Evolutionary conservation across 1,140 invertebrate genomes (phyloP).

Genomic region (Coenobita brevimanus): DNA sequence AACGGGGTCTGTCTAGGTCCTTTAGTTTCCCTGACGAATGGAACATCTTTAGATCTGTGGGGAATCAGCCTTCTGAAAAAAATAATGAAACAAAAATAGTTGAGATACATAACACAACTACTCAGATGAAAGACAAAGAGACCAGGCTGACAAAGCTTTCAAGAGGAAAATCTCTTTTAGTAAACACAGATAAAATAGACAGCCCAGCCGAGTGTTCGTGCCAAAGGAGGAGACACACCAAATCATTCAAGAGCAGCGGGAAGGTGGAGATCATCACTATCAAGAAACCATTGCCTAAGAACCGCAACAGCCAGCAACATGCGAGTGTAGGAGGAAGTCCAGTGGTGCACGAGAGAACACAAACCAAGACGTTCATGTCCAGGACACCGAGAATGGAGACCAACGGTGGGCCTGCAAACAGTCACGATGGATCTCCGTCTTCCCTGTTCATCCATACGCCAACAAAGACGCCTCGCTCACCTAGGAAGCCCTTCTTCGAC

Average conservation of each 20-base stretch:
- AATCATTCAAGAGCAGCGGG: constrained; percentile 52
- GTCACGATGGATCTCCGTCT: not conserved
- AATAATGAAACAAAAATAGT: not conserved
- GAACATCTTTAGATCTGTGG: not conserved
- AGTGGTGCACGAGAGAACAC: not conserved
- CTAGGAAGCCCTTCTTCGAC: not conserved
- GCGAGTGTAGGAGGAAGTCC: not conserved
- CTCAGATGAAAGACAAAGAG: not conserved
- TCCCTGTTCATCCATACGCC: not conserved
- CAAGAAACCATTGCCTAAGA: constrained; percentile 15
- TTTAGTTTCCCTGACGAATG: constrained; percentile 46
- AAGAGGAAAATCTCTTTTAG: constrained; percentile 33
- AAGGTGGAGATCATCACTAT: constrained; percentile 54
- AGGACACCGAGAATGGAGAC: not conserved
- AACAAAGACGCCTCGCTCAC: constrained; percentile 5
- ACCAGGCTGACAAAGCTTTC: constrained; percentile 16
- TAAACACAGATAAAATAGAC: not conserved
- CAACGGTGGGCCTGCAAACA: not conserved
- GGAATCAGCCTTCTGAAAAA: not conserved
- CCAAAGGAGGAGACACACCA: not conserved
- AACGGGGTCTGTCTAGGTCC: constrained; percentile 7
- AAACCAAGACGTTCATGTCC: not conserved
- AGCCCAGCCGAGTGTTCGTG: constrained; percentile 32
- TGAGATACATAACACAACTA: not conserved
- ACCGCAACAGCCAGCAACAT: not conserved